phyloP scores from a whole-genome alignment of 2,888 invertebrate genomes.

The Metacarcinus magister region DNA sequence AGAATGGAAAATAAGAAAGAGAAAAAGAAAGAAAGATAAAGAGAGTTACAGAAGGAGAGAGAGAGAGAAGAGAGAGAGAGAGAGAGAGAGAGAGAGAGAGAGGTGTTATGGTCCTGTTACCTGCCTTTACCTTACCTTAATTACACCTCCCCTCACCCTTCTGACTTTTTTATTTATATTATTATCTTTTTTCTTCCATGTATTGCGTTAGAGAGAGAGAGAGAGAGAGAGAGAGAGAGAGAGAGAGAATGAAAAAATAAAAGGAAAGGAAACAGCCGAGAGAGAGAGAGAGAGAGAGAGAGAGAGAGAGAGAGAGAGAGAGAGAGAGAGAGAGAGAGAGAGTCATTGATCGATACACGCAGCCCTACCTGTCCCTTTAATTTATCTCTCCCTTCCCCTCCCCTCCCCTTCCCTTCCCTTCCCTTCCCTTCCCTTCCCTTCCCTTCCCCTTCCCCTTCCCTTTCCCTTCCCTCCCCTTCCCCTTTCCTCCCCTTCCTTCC shows the following conservation, averaged over 20 bases:
- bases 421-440: too few relatives aligned
- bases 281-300: neutral
- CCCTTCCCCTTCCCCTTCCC: too few relatives aligned
- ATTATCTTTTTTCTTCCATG: too few relatives aligned
- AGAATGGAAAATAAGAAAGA: neutral
- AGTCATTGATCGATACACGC: neutral
- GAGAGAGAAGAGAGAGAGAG: neutral
- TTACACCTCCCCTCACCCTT: too few relatives aligned
- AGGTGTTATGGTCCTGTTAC: too few relatives aligned
- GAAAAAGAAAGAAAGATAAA: neutral
- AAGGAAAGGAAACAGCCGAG: neutral
- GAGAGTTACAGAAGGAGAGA: neutral
- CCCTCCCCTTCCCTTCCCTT: too few relatives aligned
- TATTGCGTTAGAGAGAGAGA: too few relatives aligned
- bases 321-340: slow-evolving; percentile 51
- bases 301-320: neutral
- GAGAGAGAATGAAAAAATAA: neutral
- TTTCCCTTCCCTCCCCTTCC: too few relatives aligned
- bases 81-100: neutral
- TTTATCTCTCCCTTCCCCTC: neutral
- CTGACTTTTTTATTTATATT: too few relatives aligned
- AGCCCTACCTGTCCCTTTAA: neutral
- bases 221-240: neutral
- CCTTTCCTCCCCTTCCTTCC: too few relatives aligned
- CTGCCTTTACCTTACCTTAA: too few relatives aligned